Evolutionary conservation across 2,113 vertebrate species (phyloP).

Genomic region (Eulemur rufifrons): DNA sequence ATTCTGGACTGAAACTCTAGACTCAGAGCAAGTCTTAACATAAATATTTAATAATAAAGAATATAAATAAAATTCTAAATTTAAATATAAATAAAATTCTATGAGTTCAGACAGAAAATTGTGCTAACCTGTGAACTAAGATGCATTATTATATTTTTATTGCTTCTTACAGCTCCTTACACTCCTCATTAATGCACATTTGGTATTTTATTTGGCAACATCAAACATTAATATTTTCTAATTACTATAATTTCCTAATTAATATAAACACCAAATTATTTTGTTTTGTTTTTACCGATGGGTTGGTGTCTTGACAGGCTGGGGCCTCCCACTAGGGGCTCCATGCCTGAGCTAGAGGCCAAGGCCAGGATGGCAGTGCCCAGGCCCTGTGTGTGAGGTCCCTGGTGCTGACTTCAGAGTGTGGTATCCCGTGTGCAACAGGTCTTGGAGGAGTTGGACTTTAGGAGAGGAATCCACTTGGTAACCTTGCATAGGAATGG

Average conservation of each 20-base stretch:
- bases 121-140: not conserved
- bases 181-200: not conserved
- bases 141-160: not conserved
- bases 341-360: not conserved
- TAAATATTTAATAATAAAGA: not conserved
- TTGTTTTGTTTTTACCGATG: not conserved
- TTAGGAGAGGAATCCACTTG: conserved; percentile 81
- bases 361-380: not conserved
- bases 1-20: not conserved
- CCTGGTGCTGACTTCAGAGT: conserved; percentile 75
- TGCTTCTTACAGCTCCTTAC: not conserved
- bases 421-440: conserved; percentile 81
- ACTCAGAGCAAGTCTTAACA: not conserved
- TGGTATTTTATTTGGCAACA: conserved; percentile 25
- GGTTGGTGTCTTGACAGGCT: not conserved
- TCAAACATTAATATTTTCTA: conserved; percentile 14
- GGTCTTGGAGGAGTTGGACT: conserved; percentile 89
- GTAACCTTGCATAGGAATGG: not conserved
- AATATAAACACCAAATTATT: conserved; percentile 2
- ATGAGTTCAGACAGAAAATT: not conserved
- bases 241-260: conserved; percentile 62
- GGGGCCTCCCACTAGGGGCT: not conserved
- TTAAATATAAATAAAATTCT: conserved; percentile 1
- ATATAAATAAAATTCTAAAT: not conserved
- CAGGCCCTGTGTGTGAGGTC: not conserved